phyloP scores from a whole-genome alignment of 2,888 invertebrate genomes.

The Digitonthophagus gazella region DNA sequence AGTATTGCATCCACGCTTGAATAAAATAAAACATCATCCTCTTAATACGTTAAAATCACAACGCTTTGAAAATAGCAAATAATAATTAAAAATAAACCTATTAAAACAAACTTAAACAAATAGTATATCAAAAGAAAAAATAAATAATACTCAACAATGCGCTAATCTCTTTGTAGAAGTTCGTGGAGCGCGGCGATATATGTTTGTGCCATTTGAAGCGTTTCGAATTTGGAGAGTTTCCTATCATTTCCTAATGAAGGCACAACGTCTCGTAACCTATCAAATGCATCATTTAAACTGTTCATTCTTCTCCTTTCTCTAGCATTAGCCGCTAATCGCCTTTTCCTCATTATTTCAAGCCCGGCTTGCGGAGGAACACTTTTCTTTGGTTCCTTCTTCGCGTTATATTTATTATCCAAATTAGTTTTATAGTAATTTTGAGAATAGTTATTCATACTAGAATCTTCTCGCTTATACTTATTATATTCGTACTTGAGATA shows the following conservation, averaged over 20 bases:
- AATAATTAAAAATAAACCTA: conserved; percentile 10
- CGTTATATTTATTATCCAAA: conserved; percentile 31
- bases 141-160: conserved; percentile 15
- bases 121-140: background rate
- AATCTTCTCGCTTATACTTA: conserved; percentile 32
- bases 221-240: conserved; percentile 73
- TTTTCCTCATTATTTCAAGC: conserved; percentile 54
- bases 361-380: conserved; percentile 37
- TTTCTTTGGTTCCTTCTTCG: conserved; percentile 25
- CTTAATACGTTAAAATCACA: conserved; percentile 13
- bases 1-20: background rate
- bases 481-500: conserved; percentile 41
- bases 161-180: conserved; percentile 53
- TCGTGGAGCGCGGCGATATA: conserved; percentile 70
- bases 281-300: conserved; percentile 72
- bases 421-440: conserved; percentile 40
- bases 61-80: conserved; percentile 6
- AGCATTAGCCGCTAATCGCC: conserved; percentile 70
- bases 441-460: conserved; percentile 33
- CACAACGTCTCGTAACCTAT: conserved; percentile 66
- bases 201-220: conserved; percentile 75
- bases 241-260: conserved; percentile 69
- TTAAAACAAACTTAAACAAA: conserved; percentile 1
- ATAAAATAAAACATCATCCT: background rate
- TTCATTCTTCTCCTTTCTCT: conserved; percentile 73